These are phyloP conservation scores for Lingula anatina DNA, from an alignment of 2,888 invertebrate species.

Conservation along the genomic window DNA sequence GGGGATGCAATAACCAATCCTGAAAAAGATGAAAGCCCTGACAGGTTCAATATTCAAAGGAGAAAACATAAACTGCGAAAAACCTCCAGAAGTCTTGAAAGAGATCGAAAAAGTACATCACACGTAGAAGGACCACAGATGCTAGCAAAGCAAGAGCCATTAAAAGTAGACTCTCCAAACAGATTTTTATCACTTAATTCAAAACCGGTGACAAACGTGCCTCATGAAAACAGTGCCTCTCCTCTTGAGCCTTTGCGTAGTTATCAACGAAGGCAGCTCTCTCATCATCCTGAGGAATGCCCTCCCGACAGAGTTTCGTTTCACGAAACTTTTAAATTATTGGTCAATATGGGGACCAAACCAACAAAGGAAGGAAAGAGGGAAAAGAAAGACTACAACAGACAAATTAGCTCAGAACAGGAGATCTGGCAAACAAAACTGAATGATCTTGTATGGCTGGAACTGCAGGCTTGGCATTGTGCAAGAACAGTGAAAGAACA, in stretches of 20 bases:
- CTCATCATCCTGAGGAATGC: conserved; percentile 19
- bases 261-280: conserved; percentile 11
- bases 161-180: conserved; percentile 2
- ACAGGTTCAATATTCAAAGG: too few relatives aligned
- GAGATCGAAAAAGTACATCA: neutral
- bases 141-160: neutral
- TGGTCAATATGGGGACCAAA: conserved; percentile 63
- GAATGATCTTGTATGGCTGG: conserved; percentile 87
- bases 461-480: conserved; percentile 71
- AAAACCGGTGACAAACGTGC: too few relatives aligned
- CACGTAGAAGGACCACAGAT: neutral
- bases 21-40: too few relatives aligned
- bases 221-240: neutral
- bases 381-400: conserved; percentile 26
- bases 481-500: conserved; percentile 66
- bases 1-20: too few relatives aligned
- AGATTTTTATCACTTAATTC: neutral
- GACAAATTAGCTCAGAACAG: conserved; percentile 69
- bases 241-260: neutral
- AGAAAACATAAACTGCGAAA: too few relatives aligned
- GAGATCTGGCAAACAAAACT: conserved; percentile 82
- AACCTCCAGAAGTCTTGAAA: too few relatives aligned
- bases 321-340: conserved; percentile 64
- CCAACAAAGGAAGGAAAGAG: conserved; percentile 47
- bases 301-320: conserved; percentile 36